Evolutionary conservation across 2,113 vertebrate genomes (phyloP), one percentile per base, ranked within the genome.

Genomic region (Lepidothrix coronata): DNA sequence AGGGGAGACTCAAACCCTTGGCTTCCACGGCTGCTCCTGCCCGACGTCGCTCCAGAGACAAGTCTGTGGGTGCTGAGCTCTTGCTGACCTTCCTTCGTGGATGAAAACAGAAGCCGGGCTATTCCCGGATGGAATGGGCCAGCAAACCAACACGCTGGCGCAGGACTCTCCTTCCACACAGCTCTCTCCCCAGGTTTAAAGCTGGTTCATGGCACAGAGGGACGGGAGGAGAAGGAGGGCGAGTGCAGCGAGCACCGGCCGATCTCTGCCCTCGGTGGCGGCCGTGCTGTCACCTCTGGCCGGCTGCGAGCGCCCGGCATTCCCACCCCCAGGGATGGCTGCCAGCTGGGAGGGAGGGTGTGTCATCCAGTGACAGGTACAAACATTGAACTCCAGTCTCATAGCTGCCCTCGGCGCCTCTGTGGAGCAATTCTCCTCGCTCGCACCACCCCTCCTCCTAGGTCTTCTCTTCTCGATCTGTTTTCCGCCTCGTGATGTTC

Each of bases 401-500:
- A n/a, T 66, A 83, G 96, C 97, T 86, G 97, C 96, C 96, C 96
- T 85, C 65, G 5, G 83, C 8, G 84, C 62, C 16, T 41, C 91
- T 94, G 74, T 54, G 13, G 92, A 93, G 94, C 74, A 9, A 91
- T 94, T 96, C 96, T 93, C 97, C 96, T 88, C 9, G 80, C 95
- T 76, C 58, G 33, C 89, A 51, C 96, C 11, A 20, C 74, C 55
- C 73, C 80, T 54, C 73, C 73, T 87, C 93, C 98, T 99, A 99
- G 97, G 99, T 99, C 92, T 99, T 99, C 97, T 99, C 99, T 59
- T 99, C 99, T 6, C 99, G 98, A 31, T 99, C 99, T 43, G 99
- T 99, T 95, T 99, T 99, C 72, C 99, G 98, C 78, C 99, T 96
- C 1, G 98, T 97, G 68, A 99, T 99, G 98, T 99, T 99, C 35